Evolutionary conservation across 2,113 vertebrate species (phyloP).

Genomic region (Syngnathoides biaculeatus): DNA sequence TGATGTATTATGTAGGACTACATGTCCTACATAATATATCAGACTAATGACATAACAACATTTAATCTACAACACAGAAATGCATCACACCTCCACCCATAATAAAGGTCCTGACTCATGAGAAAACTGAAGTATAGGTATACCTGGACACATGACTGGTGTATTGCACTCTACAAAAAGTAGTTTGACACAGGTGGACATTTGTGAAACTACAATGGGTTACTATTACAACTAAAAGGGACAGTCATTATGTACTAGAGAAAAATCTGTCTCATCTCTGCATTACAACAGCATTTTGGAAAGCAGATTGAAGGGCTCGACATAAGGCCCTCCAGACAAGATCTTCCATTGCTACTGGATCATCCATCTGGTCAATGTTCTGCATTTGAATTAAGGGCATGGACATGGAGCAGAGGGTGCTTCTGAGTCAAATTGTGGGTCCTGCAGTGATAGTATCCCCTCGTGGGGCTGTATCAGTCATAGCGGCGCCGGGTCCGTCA

Average conservation of each 20-base stretch:
- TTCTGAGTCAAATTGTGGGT: slow-evolving; percentile 12
- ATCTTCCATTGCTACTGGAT: slow-evolving; percentile 21
- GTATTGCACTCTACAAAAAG: background rate
- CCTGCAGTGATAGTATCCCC: slow-evolving; percentile 23
- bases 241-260: background rate
- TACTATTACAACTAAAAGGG: too few relatives aligned
- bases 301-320: slow-evolving; percentile 32
- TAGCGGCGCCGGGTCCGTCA: slow-evolving; percentile 56
- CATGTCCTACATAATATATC: too few relatives aligned
- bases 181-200: background rate
- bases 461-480: slow-evolving; percentile 43
- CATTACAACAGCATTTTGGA: slow-evolving; percentile 31
- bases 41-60: too few relatives aligned
- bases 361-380: slow-evolving; percentile 14
- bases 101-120: background rate
- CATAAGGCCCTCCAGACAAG: slow-evolving; percentile 40
- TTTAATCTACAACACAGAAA: background rate
- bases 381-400: slow-evolving; percentile 1
- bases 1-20: too few relatives aligned
- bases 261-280: slow-evolving; percentile 25
- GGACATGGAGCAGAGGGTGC: slow-evolving; percentile 6
- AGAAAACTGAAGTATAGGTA: background rate
- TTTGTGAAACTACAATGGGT: background rate
- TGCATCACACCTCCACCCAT: background rate
- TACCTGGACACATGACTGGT: background rate